Conservation (phyloP, 2,888 invertebrate genomes). For the Pocota personata region DNA sequence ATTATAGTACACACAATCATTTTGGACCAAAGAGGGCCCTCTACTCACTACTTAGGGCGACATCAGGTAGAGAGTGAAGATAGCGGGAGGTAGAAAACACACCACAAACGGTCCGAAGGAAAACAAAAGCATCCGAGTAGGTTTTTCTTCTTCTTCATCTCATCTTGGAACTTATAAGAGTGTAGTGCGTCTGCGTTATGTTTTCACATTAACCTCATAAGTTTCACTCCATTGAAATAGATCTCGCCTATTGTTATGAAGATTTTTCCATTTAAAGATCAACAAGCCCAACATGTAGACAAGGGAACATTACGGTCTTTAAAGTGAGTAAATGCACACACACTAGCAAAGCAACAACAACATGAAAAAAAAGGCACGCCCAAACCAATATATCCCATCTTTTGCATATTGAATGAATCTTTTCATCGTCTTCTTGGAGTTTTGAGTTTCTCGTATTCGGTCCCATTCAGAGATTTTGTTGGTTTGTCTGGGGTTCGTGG, state of each 20-base stretch:
- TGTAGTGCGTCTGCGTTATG: conserved; percentile 28
- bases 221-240: conserved; percentile 72
- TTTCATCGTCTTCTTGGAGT: conserved; percentile 28
- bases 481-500: conserved; percentile 50
- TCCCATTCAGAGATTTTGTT: conserved; percentile 69
- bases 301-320: conserved; percentile 49
- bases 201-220: conserved; percentile 74
- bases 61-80: conserved; percentile 27
- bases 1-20: neutral
- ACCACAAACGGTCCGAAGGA: conserved; percentile 31
- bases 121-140: conserved; percentile 68
- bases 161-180: neutral
- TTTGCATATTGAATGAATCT: conserved; percentile 72
- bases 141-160: conserved; percentile 48
- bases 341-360: neutral
- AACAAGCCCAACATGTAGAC: conserved; percentile 47
- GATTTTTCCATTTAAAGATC: conserved; percentile 62
- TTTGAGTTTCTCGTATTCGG: conserved; percentile 54
- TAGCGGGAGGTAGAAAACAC: conserved; percentile 23
- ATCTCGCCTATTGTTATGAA: conserved; percentile 70
- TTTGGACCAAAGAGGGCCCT: neutral
- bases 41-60: neutral
- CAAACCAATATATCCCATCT: conserved; percentile 51
- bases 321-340: conserved; percentile 24
- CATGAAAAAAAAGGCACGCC: conserved; percentile 30